Evolutionary conservation across 2,888 invertebrate genomes (phyloP).

Genomic region (Agrotis puta): DNA sequence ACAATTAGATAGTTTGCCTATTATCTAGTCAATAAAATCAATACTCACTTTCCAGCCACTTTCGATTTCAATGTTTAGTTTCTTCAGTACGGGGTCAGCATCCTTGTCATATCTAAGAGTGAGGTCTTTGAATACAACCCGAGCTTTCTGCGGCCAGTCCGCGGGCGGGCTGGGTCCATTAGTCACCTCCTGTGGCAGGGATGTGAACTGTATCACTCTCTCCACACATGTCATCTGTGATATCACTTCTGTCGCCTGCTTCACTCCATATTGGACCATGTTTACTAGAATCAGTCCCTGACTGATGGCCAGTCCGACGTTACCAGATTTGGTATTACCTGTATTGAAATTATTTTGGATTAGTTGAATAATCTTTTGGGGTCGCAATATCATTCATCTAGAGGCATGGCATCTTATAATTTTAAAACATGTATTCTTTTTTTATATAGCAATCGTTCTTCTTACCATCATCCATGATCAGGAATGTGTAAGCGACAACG

Average conservation of each 20-base stretch:
- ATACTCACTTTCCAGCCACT: conserved; percentile 72
- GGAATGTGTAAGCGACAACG: conserved; percentile 92
- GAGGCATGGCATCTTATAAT: not conserved
- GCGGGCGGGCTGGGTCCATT: conserved; percentile 91
- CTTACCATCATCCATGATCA: conserved; percentile 91
- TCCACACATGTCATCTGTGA: conserved; percentile 96
- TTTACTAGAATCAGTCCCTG: conserved; percentile 94
- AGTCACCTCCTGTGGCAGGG: conserved; percentile 93
- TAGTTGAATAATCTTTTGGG: not conserved
- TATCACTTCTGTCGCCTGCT: conserved; percentile 94
- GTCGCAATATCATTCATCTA: no score
- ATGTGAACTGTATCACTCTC: conserved; percentile 94
- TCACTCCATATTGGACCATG: conserved; percentile 95
- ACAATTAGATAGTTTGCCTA: no score
- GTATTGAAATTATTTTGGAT: not conserved
- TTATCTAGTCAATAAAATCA: no score
- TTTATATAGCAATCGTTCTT: not conserved
- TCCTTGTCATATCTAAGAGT: conserved; percentile 92
- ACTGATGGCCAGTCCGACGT: conserved; percentile 94
- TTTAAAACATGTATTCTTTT: not conserved
- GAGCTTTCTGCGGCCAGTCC: conserved; percentile 92
- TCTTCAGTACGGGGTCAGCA: conserved; percentile 91
- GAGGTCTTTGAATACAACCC: conserved; percentile 91
- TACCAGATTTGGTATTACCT: conserved; percentile 91
- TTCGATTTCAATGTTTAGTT: conserved; percentile 67